phyloP scores from a whole-genome alignment of 2,797 vertebrate genomes.

The Sebastes glaucus region DNA sequence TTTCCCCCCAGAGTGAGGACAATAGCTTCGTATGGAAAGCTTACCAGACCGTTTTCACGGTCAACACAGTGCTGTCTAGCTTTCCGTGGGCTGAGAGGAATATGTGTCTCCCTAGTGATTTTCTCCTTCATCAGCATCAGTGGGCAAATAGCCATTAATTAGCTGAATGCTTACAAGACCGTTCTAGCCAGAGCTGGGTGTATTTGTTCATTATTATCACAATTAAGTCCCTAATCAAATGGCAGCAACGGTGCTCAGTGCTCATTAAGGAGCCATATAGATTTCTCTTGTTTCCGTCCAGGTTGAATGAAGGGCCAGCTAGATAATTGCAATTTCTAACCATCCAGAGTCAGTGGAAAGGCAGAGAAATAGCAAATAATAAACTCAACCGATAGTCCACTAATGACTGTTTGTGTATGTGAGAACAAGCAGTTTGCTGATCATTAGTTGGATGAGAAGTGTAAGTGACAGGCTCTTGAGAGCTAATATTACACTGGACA shows the following conservation, averaged over 20 bases:
- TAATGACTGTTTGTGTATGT: constrained; percentile 41
- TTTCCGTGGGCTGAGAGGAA: constrained; percentile 29
- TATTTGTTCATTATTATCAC: constrained; percentile 81
- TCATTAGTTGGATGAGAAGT: constrained; percentile 40
- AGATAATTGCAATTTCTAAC: constrained; percentile 60
- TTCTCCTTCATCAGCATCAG: constrained; percentile 65
- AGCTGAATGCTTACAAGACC: constrained; percentile 66
- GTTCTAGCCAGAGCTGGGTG: constrained; percentile 61
- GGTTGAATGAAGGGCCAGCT: constrained; percentile 51
- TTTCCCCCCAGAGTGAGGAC: not conserved
- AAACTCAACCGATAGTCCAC: constrained; percentile 14
- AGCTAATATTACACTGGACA: not conserved
- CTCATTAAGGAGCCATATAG: constrained; percentile 72
- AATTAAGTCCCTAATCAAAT: constrained; percentile 79
- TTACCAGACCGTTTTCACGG: constrained; percentile 21
- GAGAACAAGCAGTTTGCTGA: constrained; percentile 5
- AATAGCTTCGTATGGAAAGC: constrained; percentile 24
- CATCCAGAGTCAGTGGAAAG: constrained; percentile 3
- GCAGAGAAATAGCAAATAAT: constrained; percentile 38
- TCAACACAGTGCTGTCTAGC: constrained; percentile 15
- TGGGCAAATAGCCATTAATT: constrained; percentile 78
- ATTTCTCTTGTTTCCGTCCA: constrained; percentile 55
- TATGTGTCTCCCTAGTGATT: constrained; percentile 57
- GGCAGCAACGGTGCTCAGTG: constrained; percentile 52
- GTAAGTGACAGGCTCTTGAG: constrained; percentile 11